Base-by-base conservation (phyloP, 2,888 invertebrate species). In the Aphelenchoides bicaudatus region DNA sequence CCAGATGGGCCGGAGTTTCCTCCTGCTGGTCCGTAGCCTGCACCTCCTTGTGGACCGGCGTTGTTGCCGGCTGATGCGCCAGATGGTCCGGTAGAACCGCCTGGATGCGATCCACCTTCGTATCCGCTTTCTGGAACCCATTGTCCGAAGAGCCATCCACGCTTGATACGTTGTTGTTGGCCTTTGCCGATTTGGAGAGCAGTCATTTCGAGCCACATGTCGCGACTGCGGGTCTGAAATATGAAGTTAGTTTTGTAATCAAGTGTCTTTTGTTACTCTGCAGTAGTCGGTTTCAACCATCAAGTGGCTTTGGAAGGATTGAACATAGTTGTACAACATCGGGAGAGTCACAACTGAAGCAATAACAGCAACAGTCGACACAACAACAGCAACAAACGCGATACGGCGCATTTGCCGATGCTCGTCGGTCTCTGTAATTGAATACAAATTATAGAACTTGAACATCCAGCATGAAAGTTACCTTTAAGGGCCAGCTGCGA, bases 201-300 rank as follows among this genome's bases (percentile, higher is more conserved):
- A 59, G 76, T 74, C 75, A 76, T 76, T 66, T 76, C 76, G 34
- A 75, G 68, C 76, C 76, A 76, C 75, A 75, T 75, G 65, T 75
- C 75, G 53, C 74, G 71, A 30, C 73, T 67, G 50, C 75, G 72
- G 50, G 70, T 66, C 65, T 73, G 51, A 8, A 68, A 65, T 19
- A 62, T 27, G 29, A 13, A 23, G 21, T 52, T 25, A 13, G 55
- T 43, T 43, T 47, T 47, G 2, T 50, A 3, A 37, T 37, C 1
- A 37, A 37, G 21, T 2, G 16, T 19, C 16, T 1, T 2, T 37
- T 46, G n/a, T 25, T 29, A 69, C 70, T 63, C 74, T 76, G 67
- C 76, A 76, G 68, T 74, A 76, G 61, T 76, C 76, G 57, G 75
- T 76, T 58, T 76, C 76, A 48, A 76, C 71, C 67, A 76, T 71